Evolutionary conservation across 2,888 invertebrate species (phyloP).

Genomic region (Xestoiulus laeticollis): DNA sequence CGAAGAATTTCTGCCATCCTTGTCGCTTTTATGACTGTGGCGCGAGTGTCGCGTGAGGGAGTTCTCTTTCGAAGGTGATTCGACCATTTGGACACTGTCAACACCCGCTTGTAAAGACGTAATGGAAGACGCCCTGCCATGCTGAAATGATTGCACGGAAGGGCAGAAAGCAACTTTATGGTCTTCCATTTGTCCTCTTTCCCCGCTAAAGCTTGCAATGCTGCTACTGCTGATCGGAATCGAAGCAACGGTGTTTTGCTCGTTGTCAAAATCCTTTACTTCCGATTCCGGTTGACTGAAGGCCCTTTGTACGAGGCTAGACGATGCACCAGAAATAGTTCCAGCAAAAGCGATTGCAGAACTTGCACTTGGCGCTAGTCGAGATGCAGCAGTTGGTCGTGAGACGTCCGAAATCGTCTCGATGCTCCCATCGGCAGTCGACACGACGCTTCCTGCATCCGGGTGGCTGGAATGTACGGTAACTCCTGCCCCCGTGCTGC

Average conservation of each 20-base stretch:
- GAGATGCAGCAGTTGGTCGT: neutral
- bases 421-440: neutral
- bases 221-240: slow-evolving; percentile 47
- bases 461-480: neutral
- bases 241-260: neutral
- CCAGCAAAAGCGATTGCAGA: neutral
- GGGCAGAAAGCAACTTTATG: neutral
- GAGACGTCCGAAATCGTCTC: neutral
- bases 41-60: slow-evolving; percentile 56
- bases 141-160: neutral
- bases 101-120: slow-evolving; percentile 43
- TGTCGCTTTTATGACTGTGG: slow-evolving; percentile 54
- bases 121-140: slow-evolving; percentile 47
- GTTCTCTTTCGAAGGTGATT: slow-evolving; percentile 46
- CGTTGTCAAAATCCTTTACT: neutral
- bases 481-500: neutral
- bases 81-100: neutral
- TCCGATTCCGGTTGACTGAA: slow-evolving; percentile 50
- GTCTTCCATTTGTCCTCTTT: neutral
- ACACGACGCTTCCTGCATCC: neutral
- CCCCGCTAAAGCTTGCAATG: slow-evolving; percentile 41
- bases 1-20: slow-evolving; percentile 48
- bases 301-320: slow-evolving; percentile 39
- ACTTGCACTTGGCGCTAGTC: neutral
- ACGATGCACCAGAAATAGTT: neutral